Base-by-base conservation (phyloP, 2,797 vertebrate genomes). In the Chiloscyllium punctatum region DNA sequence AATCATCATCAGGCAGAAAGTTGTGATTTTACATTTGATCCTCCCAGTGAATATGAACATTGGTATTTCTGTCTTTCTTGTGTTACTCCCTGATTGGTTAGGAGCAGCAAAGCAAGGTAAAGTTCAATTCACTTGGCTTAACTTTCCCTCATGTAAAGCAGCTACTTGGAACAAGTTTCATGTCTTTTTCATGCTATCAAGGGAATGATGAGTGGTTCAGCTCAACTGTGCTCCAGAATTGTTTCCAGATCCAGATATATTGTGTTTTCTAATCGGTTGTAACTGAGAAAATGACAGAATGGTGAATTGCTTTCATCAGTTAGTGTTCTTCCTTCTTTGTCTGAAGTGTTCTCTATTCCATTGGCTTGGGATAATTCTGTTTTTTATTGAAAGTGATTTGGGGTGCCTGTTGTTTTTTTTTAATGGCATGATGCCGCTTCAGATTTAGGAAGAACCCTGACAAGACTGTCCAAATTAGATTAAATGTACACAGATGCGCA, bases 241-340 rank as follows among this genome's bases (percentile, higher is more conserved):
- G 16, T 8, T 92, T 92, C 33, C 37, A 9, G n/a, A 66, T 53
- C 7, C 4, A 62, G 57, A 91, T 42, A 23, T 92, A 92, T 21
- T 66, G 42, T 92, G 69, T 92, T 42, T 92, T 8, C 62, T 69
- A 42, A 37, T 92, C 42, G 21, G 37, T 66, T 92, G 21, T 37
- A n/a, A 92, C 18, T 69, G 18, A 92, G 37, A n/a, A 91, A 91
- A 69, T 69, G 90, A 92, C 21, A 92, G 90, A 69, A 69, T 69
- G 90, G 25, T n/a, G 30, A 90, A 62, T 69, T 42, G 27, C 66
- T 25, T 25, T 66, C 68, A 8, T 69, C 69, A 9, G 90, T 8
- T 42, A 11, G 8, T 11, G n/a, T 92, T 37, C 21, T 92, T n/a
- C 30, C 7, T 68, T 92, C 33, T 68, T 69, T 42, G n/a, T 66